Percentiles rank a stretch among this genome's conserved stretches.
phyloP scores from a whole-genome alignment of 2,888 invertebrate genomes.

The Oligia fasciuncula region DNA sequence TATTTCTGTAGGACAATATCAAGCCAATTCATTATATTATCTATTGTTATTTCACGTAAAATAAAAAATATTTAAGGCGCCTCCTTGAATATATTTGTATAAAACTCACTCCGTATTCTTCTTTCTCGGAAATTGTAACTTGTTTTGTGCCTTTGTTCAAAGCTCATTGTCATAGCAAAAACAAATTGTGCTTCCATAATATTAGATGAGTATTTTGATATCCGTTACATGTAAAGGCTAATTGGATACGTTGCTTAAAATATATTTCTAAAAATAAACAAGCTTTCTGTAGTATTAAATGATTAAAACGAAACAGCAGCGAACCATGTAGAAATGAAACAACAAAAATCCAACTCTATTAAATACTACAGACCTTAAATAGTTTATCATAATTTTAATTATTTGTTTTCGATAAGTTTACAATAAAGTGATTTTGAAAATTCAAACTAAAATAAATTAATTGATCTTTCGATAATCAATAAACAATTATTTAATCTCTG shows the following conservation, averaged over 20 bases:
- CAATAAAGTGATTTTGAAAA: neutral
- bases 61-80: constrained; percentile 19
- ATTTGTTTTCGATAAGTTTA: neutral
- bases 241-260: constrained; percentile 19
- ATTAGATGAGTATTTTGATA: constrained; percentile 3
- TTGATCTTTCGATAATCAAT: constrained; percentile 11
- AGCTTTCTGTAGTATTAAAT: neutral
- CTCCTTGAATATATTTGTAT: constrained; percentile 1
- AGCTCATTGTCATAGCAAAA: neutral
- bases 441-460: neutral
- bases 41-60: constrained; percentile 6
- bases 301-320: neutral
- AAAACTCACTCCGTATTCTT: neutral
- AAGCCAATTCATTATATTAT: constrained; percentile 12
- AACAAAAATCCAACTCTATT: neutral
- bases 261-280: neutral
- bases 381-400: neutral
- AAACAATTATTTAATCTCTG: constrained; percentile 18
- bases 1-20: neutral
- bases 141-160: constrained; percentile 19
- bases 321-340: neutral
- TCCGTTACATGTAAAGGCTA: neutral
- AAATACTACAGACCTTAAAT: neutral
- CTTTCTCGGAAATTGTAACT: constrained; percentile 33
- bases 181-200: neutral